Evolutionary conservation across 2,113 vertebrate species (phyloP).

Genomic region (Hippopotamus amphibius): DNA sequence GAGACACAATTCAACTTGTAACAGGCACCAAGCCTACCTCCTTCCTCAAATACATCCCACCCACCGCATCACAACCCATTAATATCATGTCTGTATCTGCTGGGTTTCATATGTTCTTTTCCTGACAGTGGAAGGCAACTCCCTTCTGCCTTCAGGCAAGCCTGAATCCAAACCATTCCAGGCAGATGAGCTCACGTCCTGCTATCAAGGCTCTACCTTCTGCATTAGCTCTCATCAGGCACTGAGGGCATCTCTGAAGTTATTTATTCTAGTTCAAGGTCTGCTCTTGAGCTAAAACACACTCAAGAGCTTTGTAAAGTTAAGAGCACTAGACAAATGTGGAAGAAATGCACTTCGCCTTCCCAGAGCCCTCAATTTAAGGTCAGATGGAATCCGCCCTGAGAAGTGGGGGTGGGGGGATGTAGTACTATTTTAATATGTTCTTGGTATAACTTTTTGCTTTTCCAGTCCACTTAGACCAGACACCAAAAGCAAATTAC

Average conservation of each 20-base stretch:
- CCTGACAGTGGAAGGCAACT: background rate
- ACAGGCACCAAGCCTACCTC: background rate
- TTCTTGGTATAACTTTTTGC: background rate
- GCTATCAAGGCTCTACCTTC: background rate
- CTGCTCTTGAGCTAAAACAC: conserved; percentile 34
- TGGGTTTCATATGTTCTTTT: background rate
- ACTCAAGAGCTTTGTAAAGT: conserved; percentile 8
- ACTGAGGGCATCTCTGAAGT: background rate
- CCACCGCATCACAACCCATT: background rate
- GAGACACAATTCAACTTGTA: background rate
- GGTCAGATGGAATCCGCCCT: background rate
- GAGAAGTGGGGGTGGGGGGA: background rate
- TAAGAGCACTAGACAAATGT: conserved; percentile 1
- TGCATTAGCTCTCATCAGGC: background rate
- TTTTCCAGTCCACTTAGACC: background rate
- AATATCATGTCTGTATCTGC: background rate
- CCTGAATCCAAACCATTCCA: background rate
- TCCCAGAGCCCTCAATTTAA: background rate
- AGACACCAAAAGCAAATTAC: background rate
- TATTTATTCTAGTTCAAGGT: background rate
- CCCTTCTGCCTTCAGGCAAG: background rate
- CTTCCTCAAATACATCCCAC: background rate
- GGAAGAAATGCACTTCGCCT: background rate
- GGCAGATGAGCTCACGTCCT: background rate
- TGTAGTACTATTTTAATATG: background rate